Percentiles rank a stretch among this genome's conserved stretches.
Evolutionary conservation across 2,888 invertebrate species (phyloP).

Genomic region (Eupithecia abbreviata): DNA sequence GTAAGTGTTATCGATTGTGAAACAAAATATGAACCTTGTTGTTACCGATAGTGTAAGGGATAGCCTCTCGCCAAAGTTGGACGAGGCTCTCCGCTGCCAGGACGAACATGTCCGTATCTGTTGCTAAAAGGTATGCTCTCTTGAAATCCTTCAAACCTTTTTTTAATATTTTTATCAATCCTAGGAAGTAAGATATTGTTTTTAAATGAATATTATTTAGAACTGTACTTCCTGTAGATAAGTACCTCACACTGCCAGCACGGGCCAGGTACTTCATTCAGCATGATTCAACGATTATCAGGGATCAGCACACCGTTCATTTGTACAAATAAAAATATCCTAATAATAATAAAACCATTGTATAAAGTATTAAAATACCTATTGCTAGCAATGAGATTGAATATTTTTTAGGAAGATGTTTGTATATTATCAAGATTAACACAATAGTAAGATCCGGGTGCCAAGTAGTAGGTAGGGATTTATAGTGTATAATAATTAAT

Average conservation of each 20-base stretch:
- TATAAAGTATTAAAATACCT: background rate
- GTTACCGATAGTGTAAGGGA: constrained; percentile 12
- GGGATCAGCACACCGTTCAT: background rate
- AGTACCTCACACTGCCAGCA: background rate
- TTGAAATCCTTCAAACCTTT: background rate
- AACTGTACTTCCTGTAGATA: background rate
- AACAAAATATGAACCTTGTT: constrained; percentile 17
- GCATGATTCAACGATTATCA: background rate
- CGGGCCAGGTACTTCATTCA: background rate
- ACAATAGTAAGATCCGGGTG: constrained; percentile 31
- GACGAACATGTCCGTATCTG: background rate
- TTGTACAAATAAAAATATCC: constrained; percentile 9
- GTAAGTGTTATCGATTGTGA: constrained; percentile 42
- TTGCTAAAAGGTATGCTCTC: background rate
- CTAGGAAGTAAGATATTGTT: background rate
- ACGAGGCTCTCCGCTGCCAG: background rate
- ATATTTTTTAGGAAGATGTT: constrained; percentile 36
- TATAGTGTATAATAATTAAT: constrained; percentile 21
- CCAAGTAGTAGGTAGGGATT: constrained; percentile 30
- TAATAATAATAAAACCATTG: background rate
- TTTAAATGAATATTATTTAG: background rate
- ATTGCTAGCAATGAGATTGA: constrained; percentile 22
- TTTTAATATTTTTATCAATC: background rate
- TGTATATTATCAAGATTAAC: constrained; percentile 20
- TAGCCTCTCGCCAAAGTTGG: background rate